Conservation (phyloP, 2,113 vertebrate species). For the Dipodomys spectabilis region DNA sequence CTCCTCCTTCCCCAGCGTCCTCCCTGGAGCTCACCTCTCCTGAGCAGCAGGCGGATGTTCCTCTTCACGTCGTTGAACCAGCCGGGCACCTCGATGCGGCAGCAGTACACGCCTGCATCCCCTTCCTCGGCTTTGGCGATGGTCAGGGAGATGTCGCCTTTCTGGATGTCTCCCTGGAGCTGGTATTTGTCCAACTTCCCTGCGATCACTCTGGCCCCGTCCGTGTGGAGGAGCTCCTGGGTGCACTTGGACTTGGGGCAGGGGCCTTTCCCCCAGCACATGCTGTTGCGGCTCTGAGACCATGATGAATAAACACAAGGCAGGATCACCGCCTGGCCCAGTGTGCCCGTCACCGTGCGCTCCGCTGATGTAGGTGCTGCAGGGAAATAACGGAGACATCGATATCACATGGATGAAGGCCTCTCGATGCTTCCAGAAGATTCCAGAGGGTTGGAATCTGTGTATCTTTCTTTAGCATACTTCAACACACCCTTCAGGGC, state of each 20-base stretch:
- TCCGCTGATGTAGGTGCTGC: conserved; percentile 30
- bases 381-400: not conserved
- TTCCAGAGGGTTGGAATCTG: not conserved
- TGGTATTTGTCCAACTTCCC: conserved; percentile 74
- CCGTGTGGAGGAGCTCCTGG: conserved; percentile 74
- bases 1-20: too few species aligned
- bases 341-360: conserved; percentile 41
- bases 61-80: conserved; percentile 87
- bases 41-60: conserved; percentile 79
- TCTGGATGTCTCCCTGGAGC: conserved; percentile 66
- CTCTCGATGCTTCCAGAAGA: not conserved
- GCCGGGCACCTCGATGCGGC: conserved; percentile 87
- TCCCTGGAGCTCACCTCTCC: conserved; percentile 40
- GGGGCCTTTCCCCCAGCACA: conserved; percentile 87
- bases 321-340: conserved; percentile 83
- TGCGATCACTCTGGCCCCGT: not conserved
- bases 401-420: not conserved
- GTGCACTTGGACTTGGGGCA: conserved; percentile 82
- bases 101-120: conserved; percentile 86
- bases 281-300: not conserved
- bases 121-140: conserved; percentile 70
- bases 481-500: too few species aligned
- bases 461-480: not conserved
- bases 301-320: conserved; percentile 81
- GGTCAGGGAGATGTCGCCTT: conserved; percentile 87